A percentile compares a stretch with the other conserved stretches of the same genome.
phyloP scores from a whole-genome alignment of 2,797 vertebrate species.

The Benthosema pterotum region DNA sequence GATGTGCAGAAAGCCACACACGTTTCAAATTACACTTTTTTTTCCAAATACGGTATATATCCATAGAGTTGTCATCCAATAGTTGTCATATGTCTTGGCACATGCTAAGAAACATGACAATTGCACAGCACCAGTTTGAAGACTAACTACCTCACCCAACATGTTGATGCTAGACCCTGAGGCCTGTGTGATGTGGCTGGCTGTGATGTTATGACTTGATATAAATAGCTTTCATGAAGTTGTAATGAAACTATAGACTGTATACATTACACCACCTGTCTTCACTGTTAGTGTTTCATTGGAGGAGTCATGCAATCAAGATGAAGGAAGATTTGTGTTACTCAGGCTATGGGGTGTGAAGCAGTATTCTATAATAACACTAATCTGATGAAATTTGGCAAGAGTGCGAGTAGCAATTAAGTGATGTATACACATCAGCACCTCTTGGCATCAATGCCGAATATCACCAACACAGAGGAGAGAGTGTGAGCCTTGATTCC shows the following conservation, averaged over 20 bases:
- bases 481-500: background rate
- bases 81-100: background rate
- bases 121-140: background rate
- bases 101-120: background rate
- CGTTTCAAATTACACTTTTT: no score
- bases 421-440: background rate
- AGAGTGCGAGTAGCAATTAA: background rate
- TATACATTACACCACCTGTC: background rate
- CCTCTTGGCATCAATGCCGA: background rate
- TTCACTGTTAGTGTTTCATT: background rate
- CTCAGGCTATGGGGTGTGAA: background rate
- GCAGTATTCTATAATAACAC: background rate
- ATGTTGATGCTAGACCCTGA: conserved; percentile 3
- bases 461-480: background rate
- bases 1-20: no score
- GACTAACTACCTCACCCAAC: conserved; percentile 2
- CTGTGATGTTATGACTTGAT: conserved; percentile 22
- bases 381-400: background rate
- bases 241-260: background rate
- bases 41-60: no score
- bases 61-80: no score
- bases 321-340: background rate
- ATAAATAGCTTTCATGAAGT: conserved; percentile 26
- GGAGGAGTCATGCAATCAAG: background rate
- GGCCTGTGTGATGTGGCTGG: background rate